Conservation (phyloP, 2,888 invertebrate species). For the Eutolmus rufibarbis region DNA sequence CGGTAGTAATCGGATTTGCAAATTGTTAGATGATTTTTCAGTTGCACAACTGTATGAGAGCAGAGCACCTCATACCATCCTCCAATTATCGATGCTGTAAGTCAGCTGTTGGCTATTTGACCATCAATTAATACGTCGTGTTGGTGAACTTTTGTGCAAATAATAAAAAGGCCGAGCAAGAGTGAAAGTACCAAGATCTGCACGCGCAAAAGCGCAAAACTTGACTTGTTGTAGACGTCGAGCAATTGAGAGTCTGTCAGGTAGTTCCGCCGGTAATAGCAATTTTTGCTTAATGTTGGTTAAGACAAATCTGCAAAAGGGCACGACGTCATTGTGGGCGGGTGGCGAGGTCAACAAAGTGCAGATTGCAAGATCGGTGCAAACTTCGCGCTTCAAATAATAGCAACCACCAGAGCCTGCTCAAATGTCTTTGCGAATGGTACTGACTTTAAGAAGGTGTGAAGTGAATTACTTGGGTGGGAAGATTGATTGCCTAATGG, state of each 20-base stretch:
- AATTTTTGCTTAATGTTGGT: not conserved
- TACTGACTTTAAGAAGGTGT: not conserved
- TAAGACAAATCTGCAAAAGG: not conserved
- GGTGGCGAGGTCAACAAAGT: not conserved
- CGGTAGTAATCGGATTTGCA: not conserved
- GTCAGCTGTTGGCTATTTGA: not conserved
- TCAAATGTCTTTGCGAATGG: not conserved
- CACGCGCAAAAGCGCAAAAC: not conserved
- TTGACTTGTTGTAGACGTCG: not conserved
- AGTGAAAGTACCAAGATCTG: not conserved
- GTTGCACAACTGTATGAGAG: not conserved
- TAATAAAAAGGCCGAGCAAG: not conserved
- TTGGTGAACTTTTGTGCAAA: not conserved
- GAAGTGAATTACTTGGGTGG: not conserved
- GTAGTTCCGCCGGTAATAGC: not conserved
- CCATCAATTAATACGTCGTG: not conserved
- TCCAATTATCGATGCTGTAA: not conserved
- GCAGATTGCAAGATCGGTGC: not conserved
- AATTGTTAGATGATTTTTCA: not conserved
- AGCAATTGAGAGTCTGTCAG: not conserved
- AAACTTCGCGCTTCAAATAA: not conserved
- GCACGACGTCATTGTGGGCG: not conserved
- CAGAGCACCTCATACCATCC: not conserved
- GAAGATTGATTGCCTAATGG: slow-evolving; percentile 4
- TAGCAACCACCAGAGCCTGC: not conserved